Base-by-base conservation (phyloP, 1,140 invertebrate species). In the Euglossa dilemma region DNA sequence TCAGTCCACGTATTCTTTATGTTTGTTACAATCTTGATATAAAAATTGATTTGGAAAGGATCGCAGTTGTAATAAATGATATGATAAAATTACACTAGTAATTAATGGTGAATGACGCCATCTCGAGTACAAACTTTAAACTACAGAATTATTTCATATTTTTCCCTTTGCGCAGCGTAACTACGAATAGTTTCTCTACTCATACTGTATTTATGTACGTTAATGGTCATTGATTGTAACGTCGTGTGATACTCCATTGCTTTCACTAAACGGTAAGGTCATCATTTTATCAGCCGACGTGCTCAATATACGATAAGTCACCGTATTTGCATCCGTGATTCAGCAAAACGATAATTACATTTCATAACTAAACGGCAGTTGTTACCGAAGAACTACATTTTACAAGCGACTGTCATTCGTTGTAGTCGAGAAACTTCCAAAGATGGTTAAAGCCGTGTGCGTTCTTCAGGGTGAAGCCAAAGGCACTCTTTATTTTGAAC, bases 401-500 rank as follows among this genome's bases (percentile, higher is more conserved):
- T 56, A 16, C 0, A 8, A 25, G 11, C 25, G 20, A 9, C 59
- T 54, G 52, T 59, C 28, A 45, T 52, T 25, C 6, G 9, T 23
- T 7, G 18, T 66, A 23, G 16, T 76, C 43, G 47, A 36, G 23
- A 59, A 76, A 20, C 2, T 52, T 76, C 4, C 16, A 63, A 95
- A 94, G 91, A 92, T 94, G 52, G 80, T 92, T 28, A 98, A 97
- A 95, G 98, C 97, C 77, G 97, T 98, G 45, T 98, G 97, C 93
- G 97, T 98, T 87, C 94, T 98, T 74, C 97, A 96, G 78, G 97
- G 97, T 23, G 97, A 98, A 91, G 97, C 97, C 63, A 96, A 96
- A 85, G 98, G 98, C 84, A 97, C 96, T 8, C 93, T 98, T 80
- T 96, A 95, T 91, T 98, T 98, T 90, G 95, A 96, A 64, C 97